Evolutionary conservation across 2,797 vertebrate genomes (phyloP), one percentile per base, ranked within the genome.

Genomic region (Acanthiza pusilla): DNA sequence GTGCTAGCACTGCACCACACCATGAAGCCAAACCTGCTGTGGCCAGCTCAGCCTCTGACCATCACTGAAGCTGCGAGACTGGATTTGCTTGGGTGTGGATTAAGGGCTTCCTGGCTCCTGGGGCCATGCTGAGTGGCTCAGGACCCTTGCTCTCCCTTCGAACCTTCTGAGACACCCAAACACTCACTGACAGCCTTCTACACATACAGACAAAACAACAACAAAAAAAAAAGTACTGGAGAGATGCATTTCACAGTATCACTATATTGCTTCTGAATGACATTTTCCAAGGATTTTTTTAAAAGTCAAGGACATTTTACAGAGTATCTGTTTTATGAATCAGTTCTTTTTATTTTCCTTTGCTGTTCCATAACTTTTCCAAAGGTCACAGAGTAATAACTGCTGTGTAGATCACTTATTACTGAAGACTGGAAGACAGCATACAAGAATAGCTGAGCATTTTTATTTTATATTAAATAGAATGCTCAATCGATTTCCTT

Each of bases 381-480:
- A 93, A 93, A 93, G 89, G 89, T 83, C 91, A 95, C 26, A 83
- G 75, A 88, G 75, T 58, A 88, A 9, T 62, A 85, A 83, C 54
- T 75, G 34, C 85, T 63, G 23, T 26, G 34, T 66, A 85, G 29
- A 73, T 72, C 54, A 68, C 36, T 47, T 53, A 57, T 76, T 76
- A 77, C 36, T 54, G 25, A 90, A 86, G 60, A 50, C 57, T 75
- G 63, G 47, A 70, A 79, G 67, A 81, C 16, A 84, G n/a, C 50
- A 91, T 13, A 85, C 6, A 62, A 51, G 26, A 83, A 73, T 36
- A 88, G 32, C 34, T 78, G 45, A 16, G 13, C 23, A 66, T 63
- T 85, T 91, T 83, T 71, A 53, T 76, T 91, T 85, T 63, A 30
- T 48, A 91, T 40, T 75, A 86, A 81, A 81, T 54, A 3, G 85